Evolutionary conservation across 2,888 invertebrate species (phyloP), one percentile per base, ranked within the genome.

Genomic region (Scaptomyza caliginosa): DNA sequence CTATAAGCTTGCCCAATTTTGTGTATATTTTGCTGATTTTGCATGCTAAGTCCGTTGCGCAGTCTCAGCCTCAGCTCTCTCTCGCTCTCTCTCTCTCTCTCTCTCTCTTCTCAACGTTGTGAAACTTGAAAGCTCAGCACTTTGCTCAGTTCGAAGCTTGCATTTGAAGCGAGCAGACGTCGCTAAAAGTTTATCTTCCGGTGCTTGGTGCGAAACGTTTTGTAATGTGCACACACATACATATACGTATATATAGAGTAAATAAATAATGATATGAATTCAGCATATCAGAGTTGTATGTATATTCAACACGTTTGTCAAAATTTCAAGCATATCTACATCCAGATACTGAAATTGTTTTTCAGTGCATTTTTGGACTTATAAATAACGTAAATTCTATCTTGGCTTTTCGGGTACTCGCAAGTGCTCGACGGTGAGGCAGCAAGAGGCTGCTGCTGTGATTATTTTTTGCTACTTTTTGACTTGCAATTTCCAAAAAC

Each of bases 241-340:
- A 40, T 4, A 17, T 36, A 38, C n/a, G 19, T n/a, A 24, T n/a
- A n/a, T n/a, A n/a, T n/a, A n/a, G n/a, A 40, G 43, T 13, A 38
- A 42, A 39, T 49, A 49, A 57, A 40, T 30, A 5, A 42, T 32
- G 49, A 49, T 46, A 13, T 32, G 32, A 11, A 32, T 21, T 34
- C 10, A 13, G 32, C 28, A 48, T 28, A 36, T 45, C 39, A 50
- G 26, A 45, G 56, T 56, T 66, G 66, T 66, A 23, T 36, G 19
- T 58, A 69, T n/a, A 51, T 58, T 49, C 13, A 32, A 49, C 24
- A 38, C 30, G 45, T 49, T 71, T 67, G 71, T 71, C 71, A 71
- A 71, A 71, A 71, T 71, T 71, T 39, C 7, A 48, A 55, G 19
- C 17, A 48, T 39, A 52, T 32, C 19, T 28, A 16, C 26, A 28